Evolutionary conservation across 2,888 invertebrate genomes (phyloP).

Genomic region (Tenthredo mesomela): DNA sequence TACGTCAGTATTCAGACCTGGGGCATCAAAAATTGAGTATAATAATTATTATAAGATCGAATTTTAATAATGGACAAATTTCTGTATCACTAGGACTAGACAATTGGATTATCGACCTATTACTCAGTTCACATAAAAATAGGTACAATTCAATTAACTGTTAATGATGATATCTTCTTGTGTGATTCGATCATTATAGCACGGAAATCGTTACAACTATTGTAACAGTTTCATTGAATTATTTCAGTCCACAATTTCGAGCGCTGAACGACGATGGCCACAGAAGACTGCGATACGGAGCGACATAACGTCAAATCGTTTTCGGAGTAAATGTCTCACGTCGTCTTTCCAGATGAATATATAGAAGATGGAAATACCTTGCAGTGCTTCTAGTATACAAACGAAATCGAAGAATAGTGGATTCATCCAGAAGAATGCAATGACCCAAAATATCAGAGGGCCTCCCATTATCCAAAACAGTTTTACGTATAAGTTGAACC

Average conservation of each 20-base stretch:
- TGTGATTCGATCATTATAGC: neutral
- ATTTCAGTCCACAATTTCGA: neutral
- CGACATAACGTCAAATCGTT: slow-evolving; percentile 62
- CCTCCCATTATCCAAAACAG: neutral
- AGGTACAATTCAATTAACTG: too few relatives aligned
- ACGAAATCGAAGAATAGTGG: too few relatives aligned
- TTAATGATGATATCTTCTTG: too few relatives aligned
- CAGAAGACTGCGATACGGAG: neutral
- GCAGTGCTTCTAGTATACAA: neutral
- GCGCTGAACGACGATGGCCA: neutral
- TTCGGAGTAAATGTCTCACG: neutral
- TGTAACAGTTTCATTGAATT: neutral
- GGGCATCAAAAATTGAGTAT: neutral
- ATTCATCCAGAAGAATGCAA: neutral
- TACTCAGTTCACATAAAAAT: too few relatives aligned
- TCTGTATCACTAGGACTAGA: neutral
- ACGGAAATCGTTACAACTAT: neutral
- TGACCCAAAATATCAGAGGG: neutral
- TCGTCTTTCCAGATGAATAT: slow-evolving; percentile 24
- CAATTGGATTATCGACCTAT: too few relatives aligned
- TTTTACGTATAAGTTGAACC: slow-evolving; percentile 18
- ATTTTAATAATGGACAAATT: neutral
- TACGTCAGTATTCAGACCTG: too few relatives aligned
- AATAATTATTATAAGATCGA: neutral
- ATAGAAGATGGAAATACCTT: neutral